Percentiles rank a stretch among this genome's conserved stretches.
phyloP scores from a whole-genome alignment of 2,888 invertebrate genomes.

The Hirtodrosophila duncani region DNA sequence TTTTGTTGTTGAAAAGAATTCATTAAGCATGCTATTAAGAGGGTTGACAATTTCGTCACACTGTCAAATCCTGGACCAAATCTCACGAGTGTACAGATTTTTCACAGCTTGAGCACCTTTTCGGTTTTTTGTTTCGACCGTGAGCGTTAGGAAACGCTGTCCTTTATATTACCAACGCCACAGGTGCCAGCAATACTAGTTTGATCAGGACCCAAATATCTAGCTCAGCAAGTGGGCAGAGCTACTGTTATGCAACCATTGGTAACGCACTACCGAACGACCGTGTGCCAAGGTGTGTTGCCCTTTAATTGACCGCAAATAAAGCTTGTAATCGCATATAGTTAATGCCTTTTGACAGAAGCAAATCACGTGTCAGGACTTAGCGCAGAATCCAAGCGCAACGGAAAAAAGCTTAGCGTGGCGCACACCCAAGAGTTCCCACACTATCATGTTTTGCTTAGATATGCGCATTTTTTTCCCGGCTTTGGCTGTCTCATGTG shows the following conservation, averaged over 20 bases:
- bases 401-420: constrained; percentile 19
- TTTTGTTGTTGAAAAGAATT: constrained; percentile 47
- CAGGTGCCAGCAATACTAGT: too few species aligned
- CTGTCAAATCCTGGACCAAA: constrained; percentile 34
- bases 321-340: constrained; percentile 46
- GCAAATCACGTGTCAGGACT: constrained; percentile 65
- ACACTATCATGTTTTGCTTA: too few species aligned
- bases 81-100: constrained; percentile 23
- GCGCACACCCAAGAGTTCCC: too few species aligned
- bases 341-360: constrained; percentile 48
- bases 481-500: too few species aligned
- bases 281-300: constrained; percentile 16
- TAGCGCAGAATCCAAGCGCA: constrained; percentile 38
- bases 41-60: constrained; percentile 69
- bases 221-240: too few species aligned
- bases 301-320: constrained; percentile 56
- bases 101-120: constrained; percentile 24
- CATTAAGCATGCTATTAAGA: constrained; percentile 65
- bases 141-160: too few species aligned
- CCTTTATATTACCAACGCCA: too few species aligned
- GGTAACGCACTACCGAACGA: too few species aligned
- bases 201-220: too few species aligned
- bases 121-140: constrained; percentile 9
- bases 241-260: too few species aligned
- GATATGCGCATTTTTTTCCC: too few species aligned